Evolutionary conservation across 2,888 invertebrate species (phyloP), one percentile per base, ranked within the genome.

Genomic region (Lydus trimaculatus): DNA sequence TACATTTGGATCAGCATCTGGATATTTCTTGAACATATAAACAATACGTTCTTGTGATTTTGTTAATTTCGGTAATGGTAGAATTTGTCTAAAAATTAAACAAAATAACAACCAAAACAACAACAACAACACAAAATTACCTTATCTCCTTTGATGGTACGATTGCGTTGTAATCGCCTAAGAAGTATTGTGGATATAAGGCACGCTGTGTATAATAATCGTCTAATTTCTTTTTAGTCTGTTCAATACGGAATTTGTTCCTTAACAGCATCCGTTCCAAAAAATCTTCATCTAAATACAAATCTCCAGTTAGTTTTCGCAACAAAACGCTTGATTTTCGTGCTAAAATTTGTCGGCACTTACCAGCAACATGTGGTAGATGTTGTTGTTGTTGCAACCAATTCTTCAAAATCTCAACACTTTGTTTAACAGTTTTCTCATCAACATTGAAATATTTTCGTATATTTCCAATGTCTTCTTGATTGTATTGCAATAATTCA

Each of bases 171-270:
- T 4, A 43, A 43, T 43, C 5, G 1, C 17, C 7, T 0, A 43
- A 17, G 4, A 17, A 17, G 17, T 43, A 17, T 15, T 17, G 2
- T 7, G 17, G 17, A 43, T 43, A 43, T 17, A 43, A 7, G 1
- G 4, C 17, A 17, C 1, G 43, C 13, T 17, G 5, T 0, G 43
- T 59, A 17, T 39, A 64, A 56, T 62, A 66, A 52, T 66, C 58
- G n/a, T 66, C 62, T 20, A 66, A 11, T 36, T 62, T 62, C 11
- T 62, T n/a, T 58, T 66, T 62, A 36, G 62, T 62, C 9, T 43
- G 43, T 62, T 66, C 66, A 11, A 66, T 52, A 11, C 58, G 36
- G 28, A 66, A 66, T 62, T 62, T 62, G 28, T 66, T 66, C 33
- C 61, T 66, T n/a, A 66, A 6, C n/a, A 66, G 28, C 5, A 66